Evolutionary conservation across 1,140 invertebrate species (phyloP), one percentile per base, ranked within the genome.

Genomic region (Augochlora pura): DNA sequence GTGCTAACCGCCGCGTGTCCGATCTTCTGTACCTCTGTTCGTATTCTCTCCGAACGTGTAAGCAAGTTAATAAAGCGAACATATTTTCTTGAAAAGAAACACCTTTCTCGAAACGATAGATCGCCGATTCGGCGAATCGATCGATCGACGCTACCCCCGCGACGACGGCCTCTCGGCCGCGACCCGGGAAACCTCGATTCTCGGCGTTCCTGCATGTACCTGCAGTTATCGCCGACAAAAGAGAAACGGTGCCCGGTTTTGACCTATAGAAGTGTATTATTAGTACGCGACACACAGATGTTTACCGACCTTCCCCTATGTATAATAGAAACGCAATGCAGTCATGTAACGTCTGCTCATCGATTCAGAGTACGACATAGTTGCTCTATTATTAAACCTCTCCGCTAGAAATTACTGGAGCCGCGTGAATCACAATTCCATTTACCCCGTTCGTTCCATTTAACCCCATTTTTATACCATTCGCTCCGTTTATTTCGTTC

Each of bases 61-160:
- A 59, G 38, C 54, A 46, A 79, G 75, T 52, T 76, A 83, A 85
- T 86, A 85, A 86, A 85, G 52, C 85, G 82, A 46, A 12, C 42
- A 46, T 46, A 46, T 46, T 46, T 46, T 46, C 42, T 46, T 46
- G 42, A 46, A n/a, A n/a, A n/a, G n/a, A n/a, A n/a, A 46, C 14
- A 9, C 42, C 9, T 86, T 79, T 85, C 82, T 75, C 67, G 70
- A 71, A 66, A 9, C n/a, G 1, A n/a, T 7, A 3, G 42, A 14
- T 10, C 42, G 42, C 0, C 1, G 9, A 12, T 52, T 52, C 5
- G 49, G 32, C 1, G 32, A 32, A 32, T 32, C 32, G 32, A 32
- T 32, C 32, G 32, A 32, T 32, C 32, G 1, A 4, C 32, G 32
- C n/a, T n/a, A n/a, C n/a, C n/a, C n/a, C n/a, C n/a, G 4, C 32